A percentile compares a stretch with the other conserved stretches of the same genome.
phyloP scores from a whole-genome alignment of 2,797 vertebrate species.

The Delichon dasypus region DNA sequence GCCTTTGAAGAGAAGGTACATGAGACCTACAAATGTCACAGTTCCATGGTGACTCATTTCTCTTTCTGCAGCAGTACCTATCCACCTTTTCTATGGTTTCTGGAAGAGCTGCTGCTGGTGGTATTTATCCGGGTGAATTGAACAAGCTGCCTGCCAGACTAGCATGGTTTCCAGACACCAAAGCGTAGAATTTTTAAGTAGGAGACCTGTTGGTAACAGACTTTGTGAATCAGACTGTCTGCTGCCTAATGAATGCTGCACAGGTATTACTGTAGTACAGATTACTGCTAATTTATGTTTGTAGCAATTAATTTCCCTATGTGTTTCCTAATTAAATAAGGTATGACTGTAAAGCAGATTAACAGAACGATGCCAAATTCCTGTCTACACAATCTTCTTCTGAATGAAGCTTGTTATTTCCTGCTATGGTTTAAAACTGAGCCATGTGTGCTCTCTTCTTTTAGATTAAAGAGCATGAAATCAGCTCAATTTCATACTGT shows the following conservation, averaged over 20 bases:
- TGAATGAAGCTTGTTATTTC: slow-evolving; percentile 15
- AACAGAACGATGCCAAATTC: neutral
- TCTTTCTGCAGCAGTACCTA: neutral
- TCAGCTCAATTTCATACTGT: neutral
- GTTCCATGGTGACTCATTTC: neutral
- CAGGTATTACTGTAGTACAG: neutral
- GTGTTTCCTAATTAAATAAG: slow-evolving; percentile 27
- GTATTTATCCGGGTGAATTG: neutral
- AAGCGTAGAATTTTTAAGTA: neutral
- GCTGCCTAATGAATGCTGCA: neutral
- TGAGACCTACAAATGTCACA: neutral
- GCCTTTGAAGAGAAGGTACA: neutral
- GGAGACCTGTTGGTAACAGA: neutral
- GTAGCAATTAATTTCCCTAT: neutral
- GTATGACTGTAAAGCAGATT: slow-evolving; percentile 13
- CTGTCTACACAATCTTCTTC: neutral
- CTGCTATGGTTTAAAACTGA: neutral
- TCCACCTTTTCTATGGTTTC: neutral
- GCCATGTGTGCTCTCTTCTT: neutral
- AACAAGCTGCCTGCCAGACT: neutral
- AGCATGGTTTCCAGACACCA: neutral
- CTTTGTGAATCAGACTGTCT: neutral
- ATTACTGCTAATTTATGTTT: neutral
- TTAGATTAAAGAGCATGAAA: slow-evolving; percentile 11
- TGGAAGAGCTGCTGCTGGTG: neutral